These are phyloP conservation scores for Cyclina sinensis DNA, from an alignment of 1,140 invertebrate species.

Conservation along the genomic window DNA sequence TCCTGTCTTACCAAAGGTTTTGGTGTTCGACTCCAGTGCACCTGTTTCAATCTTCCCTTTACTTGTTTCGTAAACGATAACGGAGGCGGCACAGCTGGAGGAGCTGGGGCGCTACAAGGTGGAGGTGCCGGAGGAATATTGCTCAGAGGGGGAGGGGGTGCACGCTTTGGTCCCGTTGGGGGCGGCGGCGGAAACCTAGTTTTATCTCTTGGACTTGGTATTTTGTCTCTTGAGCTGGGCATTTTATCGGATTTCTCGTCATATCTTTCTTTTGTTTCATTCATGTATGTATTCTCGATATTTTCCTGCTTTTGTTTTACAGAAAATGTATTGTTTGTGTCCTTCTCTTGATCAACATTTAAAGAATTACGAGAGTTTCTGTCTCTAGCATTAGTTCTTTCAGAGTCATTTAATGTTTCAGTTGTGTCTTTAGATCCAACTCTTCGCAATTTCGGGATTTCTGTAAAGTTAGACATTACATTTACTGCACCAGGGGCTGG, in stretches of 20 bases:
- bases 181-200: not conserved
- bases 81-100: constrained; percentile 1
- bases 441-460: constrained; percentile 45
- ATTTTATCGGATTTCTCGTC: constrained; percentile 24
- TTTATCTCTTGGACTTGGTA: constrained; percentile 31
- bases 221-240: not conserved
- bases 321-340: not conserved
- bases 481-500: constrained; percentile 51
- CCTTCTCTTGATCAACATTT: not conserved
- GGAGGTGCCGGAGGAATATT: constrained; percentile 14
- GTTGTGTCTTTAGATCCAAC: constrained; percentile 30
- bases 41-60: constrained; percentile 59
- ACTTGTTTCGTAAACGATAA: not conserved
- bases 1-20: constrained; percentile 47
- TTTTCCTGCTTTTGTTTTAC: constrained; percentile 40
- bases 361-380: constrained; percentile 8
- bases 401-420: not conserved
- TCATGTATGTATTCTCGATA: constrained; percentile 14
- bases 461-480: constrained; percentile 35
- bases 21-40: constrained; percentile 62
- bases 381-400: not conserved
- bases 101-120: not conserved
- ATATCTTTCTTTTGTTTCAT: constrained; percentile 24
- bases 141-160: not conserved
- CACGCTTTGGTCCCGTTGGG: not conserved